Percentiles rank a stretch among this genome's conserved stretches.
Conservation (phyloP, 2,888 invertebrate species). For the Drosophila cognata region DNA sequence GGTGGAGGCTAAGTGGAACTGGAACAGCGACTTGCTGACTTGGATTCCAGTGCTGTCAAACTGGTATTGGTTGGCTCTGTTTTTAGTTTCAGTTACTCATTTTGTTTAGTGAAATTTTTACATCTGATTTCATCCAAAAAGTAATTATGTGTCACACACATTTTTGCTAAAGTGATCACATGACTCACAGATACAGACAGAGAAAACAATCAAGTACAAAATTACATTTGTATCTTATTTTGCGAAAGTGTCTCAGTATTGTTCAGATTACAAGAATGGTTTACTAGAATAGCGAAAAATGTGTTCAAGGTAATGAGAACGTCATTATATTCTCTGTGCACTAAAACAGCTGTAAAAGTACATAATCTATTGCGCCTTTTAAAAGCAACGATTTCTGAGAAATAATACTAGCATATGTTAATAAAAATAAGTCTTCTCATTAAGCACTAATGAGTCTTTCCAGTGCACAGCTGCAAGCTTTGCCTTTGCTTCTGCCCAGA, state of each 20-base stretch:
- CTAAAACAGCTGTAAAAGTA: neutral
- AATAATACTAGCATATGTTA: neutral
- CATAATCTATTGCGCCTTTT: neutral
- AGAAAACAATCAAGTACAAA: neutral
- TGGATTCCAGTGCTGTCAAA: conserved; percentile 40
- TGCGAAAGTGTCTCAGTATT: neutral
- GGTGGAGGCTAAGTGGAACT: conserved; percentile 27
- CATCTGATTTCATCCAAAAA: conserved; percentile 38
- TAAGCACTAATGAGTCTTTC: conserved; percentile 20
- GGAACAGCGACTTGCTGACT: conserved; percentile 49
- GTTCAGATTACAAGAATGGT: neutral
- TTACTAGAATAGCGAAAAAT: neutral
- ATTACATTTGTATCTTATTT: neutral
- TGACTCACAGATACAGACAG: conserved; percentile 32
- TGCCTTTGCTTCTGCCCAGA: conserved; percentile 6
- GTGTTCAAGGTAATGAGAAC: neutral
- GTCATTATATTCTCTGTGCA: neutral
- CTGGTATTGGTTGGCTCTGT: conserved; percentile 51
- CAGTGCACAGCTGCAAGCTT: neutral
- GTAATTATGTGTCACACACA: conserved; percentile 36
- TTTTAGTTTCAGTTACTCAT: conserved; percentile 40
- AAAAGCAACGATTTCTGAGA: neutral
- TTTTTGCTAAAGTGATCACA: neutral
- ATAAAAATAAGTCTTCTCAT: conserved; percentile 3
- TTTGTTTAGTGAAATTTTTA: conserved; percentile 51